Percentiles rank a stretch among this genome's conserved stretches.
Evolutionary conservation across 37 sponge, comb jelly and placozoan species (phyloP).

Genomic region (Sycon ciliatum): DNA sequence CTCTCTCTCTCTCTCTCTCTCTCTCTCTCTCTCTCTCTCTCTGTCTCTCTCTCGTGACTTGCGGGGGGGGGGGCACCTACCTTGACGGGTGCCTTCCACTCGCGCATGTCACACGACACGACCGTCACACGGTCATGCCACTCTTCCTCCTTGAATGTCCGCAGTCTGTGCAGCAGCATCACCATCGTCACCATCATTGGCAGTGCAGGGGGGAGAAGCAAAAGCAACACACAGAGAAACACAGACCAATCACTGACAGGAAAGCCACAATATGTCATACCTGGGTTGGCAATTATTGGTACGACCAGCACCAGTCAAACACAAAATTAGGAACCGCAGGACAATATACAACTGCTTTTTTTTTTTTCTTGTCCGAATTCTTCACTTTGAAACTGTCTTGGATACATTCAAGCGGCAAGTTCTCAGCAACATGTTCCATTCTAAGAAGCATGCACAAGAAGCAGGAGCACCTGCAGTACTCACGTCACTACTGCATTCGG

Average conservation of each 20-base stretch:
- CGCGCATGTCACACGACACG: slow-evolving; percentile 84
- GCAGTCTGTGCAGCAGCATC: slow-evolving; percentile 30
- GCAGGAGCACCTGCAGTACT: slow-evolving; percentile 16
- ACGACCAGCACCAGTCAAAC: too few species aligned
- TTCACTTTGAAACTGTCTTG: slow-evolving; percentile 32
- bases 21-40: background rate
- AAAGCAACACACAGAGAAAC: background rate
- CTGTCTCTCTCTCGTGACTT: background rate
- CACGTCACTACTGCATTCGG: slow-evolving; percentile 84
- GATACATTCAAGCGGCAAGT: too few species aligned
- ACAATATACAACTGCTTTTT: too few species aligned
- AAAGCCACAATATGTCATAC: too few species aligned
- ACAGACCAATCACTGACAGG: background rate
- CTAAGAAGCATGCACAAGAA: too few species aligned
- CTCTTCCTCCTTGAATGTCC: slow-evolving; percentile 57
- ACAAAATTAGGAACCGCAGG: too few species aligned
- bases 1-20: background rate
- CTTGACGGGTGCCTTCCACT: slow-evolving; percentile 82
- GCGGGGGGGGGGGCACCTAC: slow-evolving; percentile 14
- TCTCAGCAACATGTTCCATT: too few species aligned
- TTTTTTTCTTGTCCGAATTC: background rate
- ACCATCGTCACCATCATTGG: background rate
- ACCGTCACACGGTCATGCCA: slow-evolving; percentile 66
- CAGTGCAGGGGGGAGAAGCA: background rate
- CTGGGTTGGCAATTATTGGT: too few species aligned